A percentile compares a stretch with the other conserved stretches of the same genome.
Conservation (phyloP, 2,113 vertebrate species). For the Tragulus kanchil region DNA sequence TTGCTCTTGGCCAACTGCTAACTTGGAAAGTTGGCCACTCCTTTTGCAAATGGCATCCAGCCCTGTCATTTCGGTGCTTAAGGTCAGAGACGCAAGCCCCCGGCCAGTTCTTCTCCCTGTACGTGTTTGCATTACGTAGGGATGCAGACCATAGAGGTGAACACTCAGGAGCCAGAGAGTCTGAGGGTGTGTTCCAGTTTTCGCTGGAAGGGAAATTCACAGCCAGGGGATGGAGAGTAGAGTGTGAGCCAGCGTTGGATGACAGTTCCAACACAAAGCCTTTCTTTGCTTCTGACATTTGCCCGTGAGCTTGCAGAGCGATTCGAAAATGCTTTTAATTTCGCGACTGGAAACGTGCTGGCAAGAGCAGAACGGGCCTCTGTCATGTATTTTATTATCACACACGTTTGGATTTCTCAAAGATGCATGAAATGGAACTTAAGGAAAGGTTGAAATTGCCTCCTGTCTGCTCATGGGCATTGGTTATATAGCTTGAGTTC, state of each 20-base stretch:
- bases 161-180: background rate
- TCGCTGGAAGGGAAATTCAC: background rate
- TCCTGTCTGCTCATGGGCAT: constrained; percentile 23
- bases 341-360: constrained; percentile 65
- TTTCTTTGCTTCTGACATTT: constrained; percentile 51
- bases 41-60: background rate
- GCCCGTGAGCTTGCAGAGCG: constrained; percentile 27
- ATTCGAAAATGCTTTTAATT: constrained; percentile 67
- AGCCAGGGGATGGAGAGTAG: background rate
- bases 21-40: constrained; percentile 71
- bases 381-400: constrained; percentile 58
- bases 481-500: constrained; percentile 25
- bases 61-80: background rate
- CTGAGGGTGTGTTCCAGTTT: background rate
- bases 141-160: background rate
- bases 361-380: constrained; percentile 53
- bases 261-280: background rate
- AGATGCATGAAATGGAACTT: constrained; percentile 39
- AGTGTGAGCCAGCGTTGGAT: background rate
- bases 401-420: constrained; percentile 49
- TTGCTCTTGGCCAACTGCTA: background rate
- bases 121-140: background rate
- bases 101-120: background rate
- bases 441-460: constrained; percentile 36
- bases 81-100: background rate